A percentile compares a stretch with the other conserved stretches of the same genome.
phyloP scores from a whole-genome alignment of 2,888 invertebrate species.

The Blastobasis adustella region DNA sequence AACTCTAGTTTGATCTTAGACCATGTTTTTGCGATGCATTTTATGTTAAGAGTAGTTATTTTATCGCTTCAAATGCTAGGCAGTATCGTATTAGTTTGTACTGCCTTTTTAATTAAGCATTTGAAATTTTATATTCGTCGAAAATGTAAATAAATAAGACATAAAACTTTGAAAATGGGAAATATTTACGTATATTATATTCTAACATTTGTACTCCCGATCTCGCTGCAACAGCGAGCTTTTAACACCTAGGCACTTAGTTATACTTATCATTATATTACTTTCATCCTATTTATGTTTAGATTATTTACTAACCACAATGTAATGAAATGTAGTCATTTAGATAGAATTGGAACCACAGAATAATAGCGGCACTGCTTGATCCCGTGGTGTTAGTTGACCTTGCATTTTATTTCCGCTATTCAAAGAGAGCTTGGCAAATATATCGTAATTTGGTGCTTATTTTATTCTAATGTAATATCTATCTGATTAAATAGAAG shows the following conservation, averaged over 20 bases:
- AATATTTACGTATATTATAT: constrained; percentile 7
- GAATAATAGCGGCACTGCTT: constrained; percentile 19
- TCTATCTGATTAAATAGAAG: constrained; percentile 62
- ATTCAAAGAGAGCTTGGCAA: constrained; percentile 63
- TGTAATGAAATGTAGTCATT: constrained; percentile 31
- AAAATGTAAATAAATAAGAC: constrained; percentile 40
- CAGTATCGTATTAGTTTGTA: constrained; percentile 17
- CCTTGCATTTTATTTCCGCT: constrained; percentile 1
- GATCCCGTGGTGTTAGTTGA: not conserved
- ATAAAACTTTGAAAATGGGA: constrained; percentile 7
- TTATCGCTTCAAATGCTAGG: constrained; percentile 26
- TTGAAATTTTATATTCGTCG: constrained; percentile 36
- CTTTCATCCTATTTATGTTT: constrained; percentile 55
- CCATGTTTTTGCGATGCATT: constrained; percentile 33
- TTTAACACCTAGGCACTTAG: constrained; percentile 42
- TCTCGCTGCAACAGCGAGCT: constrained; percentile 24
- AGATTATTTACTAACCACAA: constrained; percentile 48
- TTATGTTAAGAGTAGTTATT: constrained; percentile 36
- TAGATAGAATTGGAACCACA: constrained; percentile 23
- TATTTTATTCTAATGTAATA: constrained; percentile 41
- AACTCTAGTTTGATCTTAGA: constrained; percentile 25
- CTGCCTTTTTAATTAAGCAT: constrained; percentile 22
- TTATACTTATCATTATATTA: constrained; percentile 27
- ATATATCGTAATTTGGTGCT: constrained; percentile 70
- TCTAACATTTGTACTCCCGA: constrained; percentile 16